A percentile compares a stretch with the other conserved stretches of the same genome.
Evolutionary conservation across 2,888 invertebrate genomes (phyloP).

Genomic region (Ceraclea dissimilis): DNA sequence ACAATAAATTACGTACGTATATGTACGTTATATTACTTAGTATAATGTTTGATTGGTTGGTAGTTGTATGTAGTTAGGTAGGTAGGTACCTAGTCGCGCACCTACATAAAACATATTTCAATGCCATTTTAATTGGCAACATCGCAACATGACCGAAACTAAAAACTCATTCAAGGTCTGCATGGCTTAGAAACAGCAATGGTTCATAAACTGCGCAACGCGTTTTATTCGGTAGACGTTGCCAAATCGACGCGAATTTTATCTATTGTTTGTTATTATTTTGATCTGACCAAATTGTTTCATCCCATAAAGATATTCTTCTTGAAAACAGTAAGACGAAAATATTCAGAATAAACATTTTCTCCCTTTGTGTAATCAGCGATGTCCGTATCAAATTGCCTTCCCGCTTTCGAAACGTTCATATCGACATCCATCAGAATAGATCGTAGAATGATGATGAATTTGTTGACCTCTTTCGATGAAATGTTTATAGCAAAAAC

Average conservation of each 20-base stretch:
- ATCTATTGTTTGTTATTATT: background rate
- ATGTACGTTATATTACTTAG: no score
- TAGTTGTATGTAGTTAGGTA: background rate
- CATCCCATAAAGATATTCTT: no score
- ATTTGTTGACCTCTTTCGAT: no score
- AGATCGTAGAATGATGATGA: no score
- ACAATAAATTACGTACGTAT: no score
- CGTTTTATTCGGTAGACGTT: background rate
- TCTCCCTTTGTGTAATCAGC: no score
- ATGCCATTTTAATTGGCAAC: conserved; percentile 2
- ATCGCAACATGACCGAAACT: conserved; percentile 1
- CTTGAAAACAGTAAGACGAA: no score
- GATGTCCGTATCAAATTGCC: no score
- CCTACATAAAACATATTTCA: background rate
- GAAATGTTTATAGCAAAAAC: no score
- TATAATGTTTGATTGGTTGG: background rate
- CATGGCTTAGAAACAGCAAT: background rate
- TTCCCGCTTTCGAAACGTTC: no score
- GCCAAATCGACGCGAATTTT: background rate
- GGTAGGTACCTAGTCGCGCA: background rate
- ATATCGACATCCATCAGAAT: no score
- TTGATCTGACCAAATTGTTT: background rate
- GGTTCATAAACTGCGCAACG: conserved; percentile 1
- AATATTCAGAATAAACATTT: no score
- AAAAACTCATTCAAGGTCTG: conserved; percentile 1